Evolutionary conservation across 2,888 invertebrate species (phyloP).

Genomic region (Acanthococcus lagerstroemiae): DNA sequence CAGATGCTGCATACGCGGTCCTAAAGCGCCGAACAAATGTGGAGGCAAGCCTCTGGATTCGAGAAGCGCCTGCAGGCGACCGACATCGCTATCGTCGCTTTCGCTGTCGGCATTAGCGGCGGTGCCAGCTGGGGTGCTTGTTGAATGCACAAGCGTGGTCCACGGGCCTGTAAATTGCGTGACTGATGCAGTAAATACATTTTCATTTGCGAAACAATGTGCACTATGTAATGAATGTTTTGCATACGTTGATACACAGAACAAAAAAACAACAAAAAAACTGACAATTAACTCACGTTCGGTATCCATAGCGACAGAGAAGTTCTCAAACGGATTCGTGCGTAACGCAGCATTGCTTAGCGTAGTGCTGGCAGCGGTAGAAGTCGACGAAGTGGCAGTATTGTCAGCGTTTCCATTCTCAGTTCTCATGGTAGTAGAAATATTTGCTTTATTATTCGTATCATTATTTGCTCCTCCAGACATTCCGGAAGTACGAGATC

Average conservation of each 20-base stretch:
- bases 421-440: not conserved
- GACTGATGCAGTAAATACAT: no score
- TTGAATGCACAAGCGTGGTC: conserved; percentile 20
- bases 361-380: conserved; percentile 9
- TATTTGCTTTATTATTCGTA: not conserved
- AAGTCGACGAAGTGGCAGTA: conserved; percentile 17
- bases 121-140: conserved; percentile 5
- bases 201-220: not conserved
- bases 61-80: conserved; percentile 82
- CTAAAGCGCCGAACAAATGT: conserved; percentile 88
- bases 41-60: conserved; percentile 95
- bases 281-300: conserved; percentile 1
- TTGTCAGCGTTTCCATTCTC: conserved; percentile 1
- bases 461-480: conserved; percentile 22
- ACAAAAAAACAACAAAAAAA: not conserved
- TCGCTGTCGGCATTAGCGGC: conserved; percentile 45
- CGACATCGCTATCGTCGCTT: conserved; percentile 90
- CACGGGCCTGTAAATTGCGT: conserved; percentile 20
- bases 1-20: conserved; percentile 92
- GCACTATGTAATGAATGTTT: no score
- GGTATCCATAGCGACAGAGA: conserved; percentile 22
- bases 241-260: not conserved
- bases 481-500: conserved; percentile 22
- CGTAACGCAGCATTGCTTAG: conserved; percentile 4
- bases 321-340: conserved; percentile 18